Evolutionary conservation across 2,797 vertebrate genomes (phyloP), one percentile per base, ranked within the genome.

Genomic region (Xenopus petersii): DNA sequence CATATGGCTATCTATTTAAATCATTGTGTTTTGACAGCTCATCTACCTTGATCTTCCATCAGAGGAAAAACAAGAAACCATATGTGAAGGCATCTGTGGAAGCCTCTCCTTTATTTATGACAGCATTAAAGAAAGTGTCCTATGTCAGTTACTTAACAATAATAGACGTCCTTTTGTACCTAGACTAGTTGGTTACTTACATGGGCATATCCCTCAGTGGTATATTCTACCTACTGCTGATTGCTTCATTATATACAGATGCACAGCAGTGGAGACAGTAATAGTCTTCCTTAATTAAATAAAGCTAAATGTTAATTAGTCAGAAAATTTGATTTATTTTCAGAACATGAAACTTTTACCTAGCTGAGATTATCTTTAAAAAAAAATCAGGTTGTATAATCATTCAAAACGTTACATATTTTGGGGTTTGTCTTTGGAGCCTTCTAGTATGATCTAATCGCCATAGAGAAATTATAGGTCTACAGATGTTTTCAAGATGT

Each of bases 401-500:
- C 81, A 88, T 91, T 91, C 92, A 92, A 86, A 90, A 88, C 84
- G 87, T 92, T 85, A 80, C 83, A 88, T 89, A 91, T 89, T 81
- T 79, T 85, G 86, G 89, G 88, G 88, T 91, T 89, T 90, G 89
- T 90, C 88, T 94, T 93, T 91, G 77, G 88, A 91, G 93, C 93
- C 93, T 92, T 93, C 89, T 92, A 86, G 94, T 86, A 94, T 95
- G 94, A 94, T 94, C 87, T 93, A 93, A 94, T 93, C 90, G 91
- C 95, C 94, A 92, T 94, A 95, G 92, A 93, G 93, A 95, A 98
- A 98, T 98, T 95, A 94, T 96, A 97, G 95, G 95, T 98, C 98
- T 98, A 96, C 96, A 99, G 98, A 99, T 99, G 98, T 99, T 98
- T 98, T 94, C 95, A 96, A 98, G 95, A 98, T 98, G 95, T 96